Base-by-base conservation (phyloP, 92 coral and sea anemone species). In the Meandrina meandrites region DNA sequence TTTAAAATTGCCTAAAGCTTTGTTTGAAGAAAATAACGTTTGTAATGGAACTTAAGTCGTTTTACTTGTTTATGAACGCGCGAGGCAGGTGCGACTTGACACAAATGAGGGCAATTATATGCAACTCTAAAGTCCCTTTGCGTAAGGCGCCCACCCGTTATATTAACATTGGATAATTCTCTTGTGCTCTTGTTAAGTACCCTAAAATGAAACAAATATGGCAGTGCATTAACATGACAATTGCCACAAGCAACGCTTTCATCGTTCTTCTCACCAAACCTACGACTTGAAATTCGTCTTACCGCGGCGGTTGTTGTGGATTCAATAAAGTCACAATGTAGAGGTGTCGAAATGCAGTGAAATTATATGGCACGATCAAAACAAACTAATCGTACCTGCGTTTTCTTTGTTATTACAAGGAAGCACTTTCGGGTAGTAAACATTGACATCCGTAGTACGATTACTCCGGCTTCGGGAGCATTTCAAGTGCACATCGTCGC, bases 181-280 rank as follows among this genome's bases (percentile, higher is more conserved):
- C 37, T 28, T 53, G 19, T 85, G 81, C 70, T 47, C 47, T 78
- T 40, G 75, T 27, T 76, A 62, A 57, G 68, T 66, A 77, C 88
- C 82, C 21, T 21, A 36, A 85, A 64, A 85, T 75, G 88, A 76
- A 77, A 64, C 31, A 51, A 30, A 37, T 79, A 85, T 34, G 75
- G 77, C 88, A 75, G 21, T 22, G 80, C 50, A 76, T 85, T 85
- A 37, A 32, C 82, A 77, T 85, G 31, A 85, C 76, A 76, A 78
- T 76, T 31, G 67, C 82, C 64, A 76, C 82, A 76, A 76, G 82
- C 53, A 76, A 60, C 30, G 17, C 82, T 32, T 64, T 83, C 36
- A 83, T 72, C 56, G 62, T 30, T 37, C 56, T 85, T 50, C n/a
- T 48, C 57, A 3, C 81, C 28, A 75, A 37, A 70, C 35, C 86